phyloP scores from a whole-genome alignment of 2,797 vertebrate species.

The Cuculus canorus region DNA sequence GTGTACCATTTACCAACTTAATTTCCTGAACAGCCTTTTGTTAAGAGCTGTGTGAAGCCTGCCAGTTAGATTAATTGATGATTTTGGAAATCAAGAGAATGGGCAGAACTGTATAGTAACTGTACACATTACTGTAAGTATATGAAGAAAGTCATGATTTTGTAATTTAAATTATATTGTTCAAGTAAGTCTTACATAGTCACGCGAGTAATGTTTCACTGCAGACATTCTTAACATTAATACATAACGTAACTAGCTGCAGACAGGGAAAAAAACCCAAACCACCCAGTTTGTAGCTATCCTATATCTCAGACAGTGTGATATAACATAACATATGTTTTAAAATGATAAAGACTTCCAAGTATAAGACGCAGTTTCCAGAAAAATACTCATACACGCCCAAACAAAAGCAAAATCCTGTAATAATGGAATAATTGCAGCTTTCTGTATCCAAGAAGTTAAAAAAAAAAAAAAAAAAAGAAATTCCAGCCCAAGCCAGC shows the following conservation, averaged over 20 bases:
- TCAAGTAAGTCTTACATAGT: neutral
- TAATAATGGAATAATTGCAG: slow-evolving; percentile 57
- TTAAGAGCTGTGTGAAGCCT: slow-evolving; percentile 17
- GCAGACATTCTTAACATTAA: slow-evolving; percentile 58
- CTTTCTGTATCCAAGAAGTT: slow-evolving; percentile 42
- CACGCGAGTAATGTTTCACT: slow-evolving; percentile 27
- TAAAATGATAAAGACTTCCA: slow-evolving; percentile 73
- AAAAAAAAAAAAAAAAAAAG: neutral
- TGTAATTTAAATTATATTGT: slow-evolving; percentile 10
- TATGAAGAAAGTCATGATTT: neutral
- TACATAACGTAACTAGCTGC: slow-evolving; percentile 46
- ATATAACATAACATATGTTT: slow-evolving; percentile 68
- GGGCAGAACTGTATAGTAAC: slow-evolving; percentile 1
- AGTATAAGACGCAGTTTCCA: slow-evolving; percentile 65
- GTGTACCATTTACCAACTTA: neutral
- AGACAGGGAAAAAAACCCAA: neutral
- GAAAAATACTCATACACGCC: slow-evolving; percentile 66
- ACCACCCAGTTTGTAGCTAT: slow-evolving; percentile 55
- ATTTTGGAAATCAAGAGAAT: slow-evolving; percentile 1
- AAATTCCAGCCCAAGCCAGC: neutral
- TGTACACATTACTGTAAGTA: neutral
- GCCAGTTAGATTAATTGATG: neutral
- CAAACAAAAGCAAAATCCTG: slow-evolving; percentile 69
- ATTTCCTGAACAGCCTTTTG: slow-evolving; percentile 24
- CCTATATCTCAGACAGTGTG: slow-evolving; percentile 50